A percentile compares a stretch with the other conserved stretches of the same genome.
These are phyloP conservation scores for Helostoma temminkii DNA, from an alignment of 2,797 vertebrate genomes.

Conservation along the genomic window DNA sequence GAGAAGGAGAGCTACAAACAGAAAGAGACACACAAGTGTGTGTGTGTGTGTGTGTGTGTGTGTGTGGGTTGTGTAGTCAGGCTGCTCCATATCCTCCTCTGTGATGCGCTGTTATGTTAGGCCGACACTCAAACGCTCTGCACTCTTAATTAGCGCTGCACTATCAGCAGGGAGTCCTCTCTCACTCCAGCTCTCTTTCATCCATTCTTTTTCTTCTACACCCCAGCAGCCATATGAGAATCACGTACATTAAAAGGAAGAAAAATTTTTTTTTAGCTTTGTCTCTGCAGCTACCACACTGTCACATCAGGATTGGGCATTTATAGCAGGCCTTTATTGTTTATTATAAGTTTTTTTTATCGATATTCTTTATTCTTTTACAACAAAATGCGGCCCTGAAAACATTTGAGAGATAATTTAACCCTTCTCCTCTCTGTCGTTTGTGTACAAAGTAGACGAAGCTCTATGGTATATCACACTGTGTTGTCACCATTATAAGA, in stretches of 20 bases:
- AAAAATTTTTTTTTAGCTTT: not conserved
- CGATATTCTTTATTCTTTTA: slow-evolving; percentile 10
- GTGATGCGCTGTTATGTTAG: slow-evolving; percentile 64
- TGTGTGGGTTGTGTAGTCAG: not conserved
- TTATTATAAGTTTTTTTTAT: slow-evolving; percentile 24
- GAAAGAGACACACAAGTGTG: not conserved
- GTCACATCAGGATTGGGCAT: slow-evolving; percentile 28
- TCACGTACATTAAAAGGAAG: slow-evolving; percentile 62
- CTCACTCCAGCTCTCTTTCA: slow-evolving; percentile 65
- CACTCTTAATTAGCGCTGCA: slow-evolving; percentile 81
- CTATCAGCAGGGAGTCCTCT: slow-evolving; percentile 73
- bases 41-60: slow-evolving; percentile 15
- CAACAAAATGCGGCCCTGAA: slow-evolving; percentile 7
- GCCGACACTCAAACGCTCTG: slow-evolving; percentile 73
- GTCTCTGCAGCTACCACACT: slow-evolving; percentile 15
- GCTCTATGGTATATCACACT: not conserved
- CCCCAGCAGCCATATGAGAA: slow-evolving; percentile 59
- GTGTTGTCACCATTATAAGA: not conserved
- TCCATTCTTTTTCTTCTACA: slow-evolving; percentile 62
- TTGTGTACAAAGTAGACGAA: slow-evolving; percentile 14
- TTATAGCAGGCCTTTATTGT: slow-evolving; percentile 31
- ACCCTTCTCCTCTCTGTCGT: slow-evolving; percentile 25
- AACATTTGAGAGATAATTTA: slow-evolving; percentile 14
- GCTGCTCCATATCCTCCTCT: slow-evolving; percentile 57
- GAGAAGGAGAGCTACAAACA: not conserved